Evolutionary conservation across 2,888 invertebrate species (phyloP).

Genomic region (Formica aserva): DNA sequence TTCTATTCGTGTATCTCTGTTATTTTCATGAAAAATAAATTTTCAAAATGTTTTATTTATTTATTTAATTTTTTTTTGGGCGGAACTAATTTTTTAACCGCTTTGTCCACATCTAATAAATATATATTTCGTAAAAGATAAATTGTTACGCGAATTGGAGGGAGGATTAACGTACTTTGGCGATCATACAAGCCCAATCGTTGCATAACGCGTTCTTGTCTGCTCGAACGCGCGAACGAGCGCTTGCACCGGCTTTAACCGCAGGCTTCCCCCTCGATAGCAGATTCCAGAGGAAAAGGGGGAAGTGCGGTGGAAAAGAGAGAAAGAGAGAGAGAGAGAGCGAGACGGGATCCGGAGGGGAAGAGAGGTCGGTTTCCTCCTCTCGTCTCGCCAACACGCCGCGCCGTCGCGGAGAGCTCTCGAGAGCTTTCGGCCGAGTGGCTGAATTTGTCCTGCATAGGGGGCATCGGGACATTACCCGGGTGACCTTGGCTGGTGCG

Average conservation of each 20-base stretch:
- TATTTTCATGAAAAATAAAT: not conserved
- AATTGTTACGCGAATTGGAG: not conserved
- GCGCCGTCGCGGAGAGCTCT: slow-evolving; percentile 23
- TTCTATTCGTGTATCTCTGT: not conserved
- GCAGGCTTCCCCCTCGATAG: slow-evolving; percentile 41
- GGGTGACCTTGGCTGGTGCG: slow-evolving; percentile 85
- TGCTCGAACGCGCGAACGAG: slow-evolving; percentile 17
- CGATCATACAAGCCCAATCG: slow-evolving; percentile 7
- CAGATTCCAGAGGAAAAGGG: slow-evolving; percentile 37
- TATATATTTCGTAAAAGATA: not conserved
- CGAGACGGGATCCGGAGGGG: slow-evolving; percentile 23
- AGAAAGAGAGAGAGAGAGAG: not conserved
- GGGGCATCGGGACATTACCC: slow-evolving; percentile 86
- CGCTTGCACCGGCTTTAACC: slow-evolving; percentile 59
- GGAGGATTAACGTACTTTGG: slow-evolving; percentile 25
- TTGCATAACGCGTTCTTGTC: slow-evolving; percentile 78
- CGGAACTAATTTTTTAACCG: not conserved
- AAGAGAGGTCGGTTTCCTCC: slow-evolving; percentile 49
- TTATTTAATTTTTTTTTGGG: not conserved
- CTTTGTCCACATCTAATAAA: not conserved
- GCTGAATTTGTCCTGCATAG: slow-evolving; percentile 85
- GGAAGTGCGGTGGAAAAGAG: not conserved
- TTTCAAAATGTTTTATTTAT: not conserved
- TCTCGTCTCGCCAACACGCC: slow-evolving; percentile 57
- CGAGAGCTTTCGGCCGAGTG: slow-evolving; percentile 72